Base-by-base conservation (phyloP, 1,140 invertebrate species). In the Oppia nitens region DNA sequence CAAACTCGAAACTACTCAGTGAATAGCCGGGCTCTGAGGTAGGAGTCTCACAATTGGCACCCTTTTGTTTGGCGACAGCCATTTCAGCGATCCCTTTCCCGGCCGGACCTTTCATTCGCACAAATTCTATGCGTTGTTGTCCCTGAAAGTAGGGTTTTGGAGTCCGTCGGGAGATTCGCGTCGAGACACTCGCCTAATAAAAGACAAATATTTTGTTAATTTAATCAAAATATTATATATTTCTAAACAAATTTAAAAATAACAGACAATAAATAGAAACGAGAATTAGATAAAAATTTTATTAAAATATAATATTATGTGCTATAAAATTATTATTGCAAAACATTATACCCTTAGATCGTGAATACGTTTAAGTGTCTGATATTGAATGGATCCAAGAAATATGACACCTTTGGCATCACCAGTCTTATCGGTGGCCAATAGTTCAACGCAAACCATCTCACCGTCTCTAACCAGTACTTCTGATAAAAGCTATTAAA, bases 61-160 rank as follows among this genome's bases (percentile, higher is more conserved):
- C 80, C 76, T 90, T 84, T 63, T 88, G 81, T 71, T 92, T 83
- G 2, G 88, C 89, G 24, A 98, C 90, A 2, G 93, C 94, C 85
- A 98, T 93, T 76, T 98, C 94, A 0, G 93, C 93, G 72, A 93
- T 87, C 0, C 94, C 94, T 76, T 96, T 96, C 12, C 87, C 88
- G 68, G 85, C 81, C 14, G 94, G 93, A 55, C 94, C 94, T 73
- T 93, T 88, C 89, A 98, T 94, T 56, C 90, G 79, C 27, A 98
- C 90, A 76, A 96, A 98, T 75, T 98, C 94, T 65, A 93, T 86
- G 64, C 93, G 79, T 66, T 90, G 85, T 25, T 81, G 78, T 50
- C 80, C 80, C 53, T 82, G 84, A 67, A 25, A 57, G 45, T 50
- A 25, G 26, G 26, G 26, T 28, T 47, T 48, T 26, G 55, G 23